phyloP scores from a whole-genome alignment of 2,113 vertebrate genomes.

The Erinaceus europaeus region DNA sequence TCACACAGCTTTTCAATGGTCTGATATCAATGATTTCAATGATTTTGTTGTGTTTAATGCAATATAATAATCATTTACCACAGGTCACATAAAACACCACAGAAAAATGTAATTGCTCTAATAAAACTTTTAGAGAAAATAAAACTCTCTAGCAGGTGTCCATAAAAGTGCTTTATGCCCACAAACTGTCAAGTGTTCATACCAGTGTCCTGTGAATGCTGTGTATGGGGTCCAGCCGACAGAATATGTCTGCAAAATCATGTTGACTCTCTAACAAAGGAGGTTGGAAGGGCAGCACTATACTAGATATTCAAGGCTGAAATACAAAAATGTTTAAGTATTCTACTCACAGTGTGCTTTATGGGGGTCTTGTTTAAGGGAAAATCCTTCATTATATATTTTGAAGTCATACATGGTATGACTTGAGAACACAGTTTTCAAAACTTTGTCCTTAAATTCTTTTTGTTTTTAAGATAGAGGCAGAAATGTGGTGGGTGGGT shows the following conservation, averaged over 20 bases:
- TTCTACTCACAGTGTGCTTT: constrained; percentile 81
- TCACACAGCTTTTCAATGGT: background rate
- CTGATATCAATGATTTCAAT: constrained; percentile 14
- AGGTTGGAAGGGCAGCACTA: constrained; percentile 74
- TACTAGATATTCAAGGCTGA: constrained; percentile 79
- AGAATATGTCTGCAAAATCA: constrained; percentile 75
- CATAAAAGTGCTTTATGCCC: constrained; percentile 80
- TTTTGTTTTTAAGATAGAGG: too few relatives aligned
- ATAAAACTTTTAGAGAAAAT: constrained; percentile 83
- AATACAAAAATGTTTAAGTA: constrained; percentile 81
- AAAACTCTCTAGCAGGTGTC: constrained; percentile 81
- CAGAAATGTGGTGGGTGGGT: too few relatives aligned
- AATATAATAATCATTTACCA: constrained; percentile 64
- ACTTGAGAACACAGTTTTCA: background rate
- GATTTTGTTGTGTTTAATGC: constrained; percentile 62
- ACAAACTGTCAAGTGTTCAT: constrained; percentile 79
- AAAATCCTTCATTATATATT: constrained; percentile 33
- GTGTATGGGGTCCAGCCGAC: constrained; percentile 50
- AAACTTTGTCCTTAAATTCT: background rate
- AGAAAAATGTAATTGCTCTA: constrained; percentile 77
- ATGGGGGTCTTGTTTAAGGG: constrained; percentile 69
- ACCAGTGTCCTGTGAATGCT: constrained; percentile 71
- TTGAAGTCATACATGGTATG: constrained; percentile 59
- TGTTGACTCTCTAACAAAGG: constrained; percentile 66
- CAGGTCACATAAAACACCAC: constrained; percentile 77